Percentiles rank a stretch among this genome's conserved stretches.
Evolutionary conservation across 1,140 invertebrate genomes (phyloP).

Genomic region (Cydia amplana): DNA sequence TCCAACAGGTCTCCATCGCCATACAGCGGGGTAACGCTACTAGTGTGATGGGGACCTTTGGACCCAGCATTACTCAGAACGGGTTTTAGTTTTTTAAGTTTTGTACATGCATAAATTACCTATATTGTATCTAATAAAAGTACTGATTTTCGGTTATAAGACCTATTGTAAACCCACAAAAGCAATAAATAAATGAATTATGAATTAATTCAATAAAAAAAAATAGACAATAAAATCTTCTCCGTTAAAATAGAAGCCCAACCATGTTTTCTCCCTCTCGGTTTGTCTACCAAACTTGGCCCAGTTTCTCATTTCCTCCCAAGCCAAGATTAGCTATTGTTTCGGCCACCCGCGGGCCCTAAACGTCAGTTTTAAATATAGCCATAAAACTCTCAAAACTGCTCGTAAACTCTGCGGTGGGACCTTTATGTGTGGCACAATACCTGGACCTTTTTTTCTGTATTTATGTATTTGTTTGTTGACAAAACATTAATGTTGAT

Average conservation of each 20-base stretch:
- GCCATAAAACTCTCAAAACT: constrained; percentile 19
- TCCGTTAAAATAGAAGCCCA: not conserved
- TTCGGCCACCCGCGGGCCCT: constrained; percentile 15
- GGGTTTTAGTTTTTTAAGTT: too few relatives aligned
- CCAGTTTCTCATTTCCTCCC: not conserved
- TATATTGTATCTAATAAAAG: too few relatives aligned
- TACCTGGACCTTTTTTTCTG: not conserved
- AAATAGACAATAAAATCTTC: too few relatives aligned
- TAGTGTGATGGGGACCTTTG: too few relatives aligned
- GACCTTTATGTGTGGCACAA: constrained; percentile 6
- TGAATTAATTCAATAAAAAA: too few relatives aligned
- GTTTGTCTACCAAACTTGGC: not conserved
- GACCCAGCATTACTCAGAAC: too few relatives aligned
- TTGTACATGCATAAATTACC: too few relatives aligned
- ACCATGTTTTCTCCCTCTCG: not conserved
- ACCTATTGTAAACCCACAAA: too few relatives aligned
- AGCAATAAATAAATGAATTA: too few relatives aligned
- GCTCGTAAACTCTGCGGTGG: not conserved
- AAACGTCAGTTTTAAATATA: constrained; percentile 16
- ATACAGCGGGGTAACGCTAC: too few relatives aligned
- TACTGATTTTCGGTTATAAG: too few relatives aligned
- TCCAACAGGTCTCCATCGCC: too few relatives aligned
- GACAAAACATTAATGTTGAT: not conserved
- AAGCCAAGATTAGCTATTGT: constrained; percentile 12
- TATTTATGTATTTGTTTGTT: not conserved